Base-by-base conservation (phyloP, 2,888 invertebrate species). In the Anthrax anthrax region DNA sequence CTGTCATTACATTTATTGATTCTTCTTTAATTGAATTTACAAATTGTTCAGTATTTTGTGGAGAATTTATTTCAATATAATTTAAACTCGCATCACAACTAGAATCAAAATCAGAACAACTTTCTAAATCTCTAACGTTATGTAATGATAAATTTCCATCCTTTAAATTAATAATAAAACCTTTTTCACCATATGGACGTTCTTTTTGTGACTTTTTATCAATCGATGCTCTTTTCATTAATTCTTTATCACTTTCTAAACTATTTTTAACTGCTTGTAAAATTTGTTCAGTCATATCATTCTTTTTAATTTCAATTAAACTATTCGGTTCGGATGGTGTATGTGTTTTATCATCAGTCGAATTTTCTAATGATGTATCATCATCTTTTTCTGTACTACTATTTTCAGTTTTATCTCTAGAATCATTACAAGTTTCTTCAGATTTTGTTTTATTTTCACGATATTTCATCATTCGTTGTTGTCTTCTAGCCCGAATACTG, bases 81-180 rank as follows among this genome's bases (percentile, higher is more conserved):
- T 69, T 67, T 5, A 68, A 53, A 37, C 68, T 67, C 1, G 65
- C 67, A 44, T 69, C 69, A 49, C 68, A 69, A 46, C 69, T 69
- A 3, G 67, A 67, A 50, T 68, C 68, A 42, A 65, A 64, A 52
- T 68, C 68, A 0, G 68, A 69, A 44, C 67, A 66, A 52, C 65
- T 66, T 19, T 64, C 67, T 13, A 68, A 51, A 48, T 68, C 67
- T 9, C 63, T 61, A 0, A 68, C 69, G 57, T 67, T 65, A 46
- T 62, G 59, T 12, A 68, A 49, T 18, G 64, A 61, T 27, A 68
- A 51, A 37, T 59, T 59, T 2, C 60, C 69, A 42, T 64, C 64
- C 0, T 60, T 62, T 19, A 66, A 53, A 32, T 67, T 63, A 16
- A 68, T 60, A 2, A 68, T 56, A 45, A 65, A 68, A 14, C 68